Evolutionary conservation across 2,888 invertebrate genomes (phyloP).

Genomic region (Eupithecia pulchellata): DNA sequence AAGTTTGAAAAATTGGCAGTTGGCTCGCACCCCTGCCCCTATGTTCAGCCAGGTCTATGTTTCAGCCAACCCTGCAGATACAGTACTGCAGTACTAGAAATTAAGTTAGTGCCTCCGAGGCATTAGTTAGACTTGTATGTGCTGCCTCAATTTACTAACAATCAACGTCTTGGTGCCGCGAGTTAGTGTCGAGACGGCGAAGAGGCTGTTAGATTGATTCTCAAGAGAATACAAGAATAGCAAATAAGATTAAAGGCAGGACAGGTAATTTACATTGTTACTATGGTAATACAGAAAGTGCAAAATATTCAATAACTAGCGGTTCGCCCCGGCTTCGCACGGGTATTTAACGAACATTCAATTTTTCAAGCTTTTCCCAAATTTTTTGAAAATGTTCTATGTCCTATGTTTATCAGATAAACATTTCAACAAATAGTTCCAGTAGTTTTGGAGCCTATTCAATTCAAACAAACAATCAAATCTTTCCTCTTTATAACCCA

Average conservation of each 20-base stretch:
- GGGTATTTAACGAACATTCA: too few relatives aligned
- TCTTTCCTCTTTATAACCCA: too few relatives aligned
- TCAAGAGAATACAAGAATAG: neutral
- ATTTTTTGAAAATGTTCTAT: too few relatives aligned
- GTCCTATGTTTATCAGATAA: too few relatives aligned
- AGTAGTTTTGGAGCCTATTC: too few relatives aligned
- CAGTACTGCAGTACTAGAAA: neutral
- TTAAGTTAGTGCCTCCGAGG: constrained; percentile 7
- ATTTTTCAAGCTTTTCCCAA: too few relatives aligned
- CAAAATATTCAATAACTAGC: too few relatives aligned
- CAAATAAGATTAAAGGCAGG: neutral
- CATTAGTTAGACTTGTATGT: neutral
- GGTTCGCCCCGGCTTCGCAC: too few relatives aligned
- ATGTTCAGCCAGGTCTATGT: neutral
- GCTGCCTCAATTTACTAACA: neutral
- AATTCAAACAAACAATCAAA: too few relatives aligned
- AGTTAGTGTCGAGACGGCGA: neutral
- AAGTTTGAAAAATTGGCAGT: neutral
- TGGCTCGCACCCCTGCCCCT: neutral
- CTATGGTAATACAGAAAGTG: too few relatives aligned
- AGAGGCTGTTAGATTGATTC: neutral
- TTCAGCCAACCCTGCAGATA: neutral
- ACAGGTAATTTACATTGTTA: neutral
- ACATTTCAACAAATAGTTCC: too few relatives aligned
- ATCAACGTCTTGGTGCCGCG: neutral